phyloP scores from a whole-genome alignment of 2,888 invertebrate genomes.

The Oeneis ivallda region DNA sequence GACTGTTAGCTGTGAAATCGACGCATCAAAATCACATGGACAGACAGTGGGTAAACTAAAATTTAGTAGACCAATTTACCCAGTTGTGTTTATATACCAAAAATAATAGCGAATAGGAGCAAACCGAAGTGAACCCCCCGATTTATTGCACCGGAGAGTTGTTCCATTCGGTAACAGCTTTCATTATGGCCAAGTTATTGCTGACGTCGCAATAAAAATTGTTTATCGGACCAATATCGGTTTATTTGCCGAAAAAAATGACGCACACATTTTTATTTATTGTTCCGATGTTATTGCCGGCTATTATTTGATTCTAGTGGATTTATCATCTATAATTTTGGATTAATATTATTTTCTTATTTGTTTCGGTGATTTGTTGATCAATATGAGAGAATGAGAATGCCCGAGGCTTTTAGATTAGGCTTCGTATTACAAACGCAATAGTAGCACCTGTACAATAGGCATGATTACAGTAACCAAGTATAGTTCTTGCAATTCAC shows the following conservation, averaged over 20 bases:
- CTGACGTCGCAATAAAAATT: constrained; percentile 43
- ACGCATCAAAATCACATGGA: no score
- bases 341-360: constrained; percentile 13
- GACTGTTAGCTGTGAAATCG: no score
- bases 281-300: constrained; percentile 30
- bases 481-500: no score
- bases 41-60: no score
- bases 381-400: not conserved
- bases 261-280: constrained; percentile 34
- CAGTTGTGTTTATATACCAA: not conserved
- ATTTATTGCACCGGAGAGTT: constrained; percentile 26
- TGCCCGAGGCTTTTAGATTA: not conserved
- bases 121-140: constrained; percentile 17
- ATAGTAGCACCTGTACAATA: no score
- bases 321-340: constrained; percentile 16
- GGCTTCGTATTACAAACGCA: not conserved
- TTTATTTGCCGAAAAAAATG: constrained; percentile 41
- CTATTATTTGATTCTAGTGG: constrained; percentile 28
- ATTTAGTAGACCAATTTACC: not conserved
- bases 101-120: constrained; percentile 12
- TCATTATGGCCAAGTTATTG: constrained; percentile 39
- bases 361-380: not conserved
- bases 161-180: constrained; percentile 29
- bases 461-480: no score
- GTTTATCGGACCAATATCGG: constrained; percentile 45